Evolutionary conservation across 2,113 vertebrate species (phyloP), one percentile per base, ranked within the genome.

Genomic region (Saguinus midas): DNA sequence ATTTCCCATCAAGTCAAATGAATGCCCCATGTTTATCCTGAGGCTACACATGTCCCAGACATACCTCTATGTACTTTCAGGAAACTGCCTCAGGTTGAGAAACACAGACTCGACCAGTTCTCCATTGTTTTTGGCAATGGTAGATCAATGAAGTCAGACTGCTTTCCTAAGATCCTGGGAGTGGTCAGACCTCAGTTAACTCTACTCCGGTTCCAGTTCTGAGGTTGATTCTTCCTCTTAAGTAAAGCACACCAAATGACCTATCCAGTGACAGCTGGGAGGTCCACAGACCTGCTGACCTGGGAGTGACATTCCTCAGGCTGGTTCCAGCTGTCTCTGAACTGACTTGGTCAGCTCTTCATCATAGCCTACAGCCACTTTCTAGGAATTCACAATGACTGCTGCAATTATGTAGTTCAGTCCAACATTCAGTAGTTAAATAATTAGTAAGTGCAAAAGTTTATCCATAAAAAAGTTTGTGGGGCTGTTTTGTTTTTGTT

Each of bases 331-430:
- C 94, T 96, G 84, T 93, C 90, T 87, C 70, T n/a, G 18, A 84
- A 89, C 70, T 40, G 18, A 80, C 40, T 32, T 58, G 83, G 87
- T 96, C 96, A 89, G 18, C 76, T 58, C 35, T n/a, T 79, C 32
- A 76, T 91, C 8, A 25, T 9, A 70, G 52, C 18, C 50, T 78
- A 86, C 64, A 94, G 81, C 61, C 81, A 95, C 94, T 98, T 96
- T 97, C 97, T 91, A 98, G 87, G 95, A 97, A 96, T 83, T 95
- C 29, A 76, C 89, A 76, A 1, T 27, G 55, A 57, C 82, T 23
- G 37, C 83, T 82, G 29, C 79, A 73, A 3, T 16, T 23, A 83
- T 6, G 0, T 6, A 35, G 20, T 70, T 11, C 86, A 72, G n/a
- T n/a, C 58, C 35, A 70, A 75, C n/a, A 76, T 12, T 17, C 1